A percentile compares a stretch with the other conserved stretches of the same genome.
Conservation (phyloP, 35 echinoderm and acorn worm species). For the Heliocidaris tuberculata region DNA sequence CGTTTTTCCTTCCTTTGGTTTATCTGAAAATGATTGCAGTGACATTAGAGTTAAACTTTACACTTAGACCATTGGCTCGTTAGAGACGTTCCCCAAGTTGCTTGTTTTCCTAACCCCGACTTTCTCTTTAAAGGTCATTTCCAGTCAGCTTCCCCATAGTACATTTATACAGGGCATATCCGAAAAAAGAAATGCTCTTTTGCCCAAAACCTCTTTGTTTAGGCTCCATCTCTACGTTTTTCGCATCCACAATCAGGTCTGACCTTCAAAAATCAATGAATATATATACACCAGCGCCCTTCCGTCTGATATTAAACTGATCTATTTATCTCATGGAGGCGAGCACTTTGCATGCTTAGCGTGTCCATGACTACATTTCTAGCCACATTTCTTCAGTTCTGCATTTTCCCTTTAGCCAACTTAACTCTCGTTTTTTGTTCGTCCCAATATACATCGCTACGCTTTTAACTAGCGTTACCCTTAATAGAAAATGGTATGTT, state of each 20-base stretch:
- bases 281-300: background rate
- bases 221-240: background rate
- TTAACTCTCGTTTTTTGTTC: too few relatives aligned
- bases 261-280: background rate
- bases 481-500: background rate
- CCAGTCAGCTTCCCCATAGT: background rate
- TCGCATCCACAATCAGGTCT: background rate
- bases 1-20: too few relatives aligned
- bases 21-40: too few relatives aligned
- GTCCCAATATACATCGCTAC: background rate
- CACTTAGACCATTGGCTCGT: too few relatives aligned
- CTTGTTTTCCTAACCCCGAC: background rate
- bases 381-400: background rate
- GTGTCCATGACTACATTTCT: background rate
- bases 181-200: background rate
- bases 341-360: background rate
- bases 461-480: background rate
- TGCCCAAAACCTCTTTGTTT: background rate
- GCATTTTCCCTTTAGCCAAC: background rate
- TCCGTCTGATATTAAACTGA: background rate
- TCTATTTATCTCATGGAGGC: background rate
- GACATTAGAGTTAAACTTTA: too few relatives aligned
- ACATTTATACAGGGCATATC: background rate
- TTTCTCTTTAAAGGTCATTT: background rate
- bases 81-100: too few relatives aligned